These are phyloP conservation scores for Plectropomus leopardus DNA, from an alignment of 2,113 vertebrate species.

Conservation along the genomic window DNA sequence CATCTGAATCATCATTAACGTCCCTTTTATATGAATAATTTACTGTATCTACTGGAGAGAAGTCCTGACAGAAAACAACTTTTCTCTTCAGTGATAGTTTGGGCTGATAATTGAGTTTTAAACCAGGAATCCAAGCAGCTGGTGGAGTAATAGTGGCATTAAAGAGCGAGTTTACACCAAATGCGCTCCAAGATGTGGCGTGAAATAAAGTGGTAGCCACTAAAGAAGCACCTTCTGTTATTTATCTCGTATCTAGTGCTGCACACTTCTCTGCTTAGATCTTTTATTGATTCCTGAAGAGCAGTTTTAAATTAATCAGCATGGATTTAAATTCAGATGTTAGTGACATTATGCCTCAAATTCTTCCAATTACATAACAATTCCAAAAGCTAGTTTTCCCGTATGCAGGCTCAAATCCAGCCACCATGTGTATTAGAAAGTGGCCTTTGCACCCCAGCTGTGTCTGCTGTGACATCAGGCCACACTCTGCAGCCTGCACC, in stretches of 20 bases:
- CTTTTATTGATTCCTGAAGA: neutral
- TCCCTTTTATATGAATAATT: neutral
- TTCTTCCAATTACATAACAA: neutral
- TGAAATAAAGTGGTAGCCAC: slow-evolving; percentile 18
- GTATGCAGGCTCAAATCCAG: neutral
- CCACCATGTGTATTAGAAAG: too few relatives aligned
- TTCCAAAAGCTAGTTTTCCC: neutral
- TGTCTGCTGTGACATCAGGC: neutral
- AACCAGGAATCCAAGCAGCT: slow-evolving; percentile 12
- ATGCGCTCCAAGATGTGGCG: neutral
- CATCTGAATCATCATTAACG: neutral
- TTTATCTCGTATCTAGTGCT: neutral
- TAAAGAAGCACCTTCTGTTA: slow-evolving; percentile 19
- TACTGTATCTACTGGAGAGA: neutral
- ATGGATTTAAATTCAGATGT: neutral
- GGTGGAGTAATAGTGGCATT: slow-evolving; percentile 3
- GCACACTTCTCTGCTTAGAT: neutral
- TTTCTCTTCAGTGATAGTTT: neutral
- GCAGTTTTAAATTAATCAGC: neutral
- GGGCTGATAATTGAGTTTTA: neutral
- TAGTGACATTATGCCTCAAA: too few relatives aligned
- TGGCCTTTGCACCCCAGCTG: too few relatives aligned
- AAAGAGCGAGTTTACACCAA: slow-evolving; percentile 19
- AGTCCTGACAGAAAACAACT: neutral
- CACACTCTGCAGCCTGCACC: neutral